Conservation (phyloP, 1,140 invertebrate genomes). For the Papilio polytes region DNA sequence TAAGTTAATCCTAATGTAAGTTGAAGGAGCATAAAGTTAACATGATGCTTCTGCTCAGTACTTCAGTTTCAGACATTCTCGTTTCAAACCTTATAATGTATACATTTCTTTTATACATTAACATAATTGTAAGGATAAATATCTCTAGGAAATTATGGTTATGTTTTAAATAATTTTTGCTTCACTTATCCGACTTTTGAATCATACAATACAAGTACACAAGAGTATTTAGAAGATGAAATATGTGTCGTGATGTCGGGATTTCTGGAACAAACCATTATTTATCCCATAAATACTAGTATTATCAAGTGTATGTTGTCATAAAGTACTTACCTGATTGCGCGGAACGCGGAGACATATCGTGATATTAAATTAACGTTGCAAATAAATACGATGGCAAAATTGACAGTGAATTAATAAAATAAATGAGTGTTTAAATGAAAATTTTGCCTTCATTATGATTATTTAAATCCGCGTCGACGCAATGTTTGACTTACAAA, state of each 20-base stretch:
- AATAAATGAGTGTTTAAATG: constrained; percentile 28
- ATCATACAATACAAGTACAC: no score
- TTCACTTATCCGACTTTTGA: no score
- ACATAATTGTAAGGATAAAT: no score
- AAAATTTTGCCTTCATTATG: constrained; percentile 19
- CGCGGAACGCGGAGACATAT: not conserved
- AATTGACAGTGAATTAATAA: constrained; percentile 16
- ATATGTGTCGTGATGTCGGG: no score
- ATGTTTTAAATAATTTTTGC: no score
- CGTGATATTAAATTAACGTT: not conserved
- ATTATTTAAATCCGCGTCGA: constrained; percentile 25
- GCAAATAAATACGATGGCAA: not conserved
- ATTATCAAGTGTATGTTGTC: no score
- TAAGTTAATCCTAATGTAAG: constrained; percentile 22
- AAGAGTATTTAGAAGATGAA: no score
- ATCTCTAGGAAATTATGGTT: no score
- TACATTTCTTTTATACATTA: no score
- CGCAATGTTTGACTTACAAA: constrained; percentile 21
- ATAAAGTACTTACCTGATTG: no score
- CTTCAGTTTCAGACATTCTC: not conserved
- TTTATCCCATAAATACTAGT: no score
- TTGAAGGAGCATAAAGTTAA: not conserved
- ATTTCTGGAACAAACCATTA: no score
- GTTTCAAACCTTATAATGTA: not conserved
- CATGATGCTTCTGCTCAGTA: not conserved